Evolutionary conservation across 2,113 vertebrate species (phyloP), one percentile per base, ranked within the genome.

Genomic region (Callocephalon fimbriatum): DNA sequence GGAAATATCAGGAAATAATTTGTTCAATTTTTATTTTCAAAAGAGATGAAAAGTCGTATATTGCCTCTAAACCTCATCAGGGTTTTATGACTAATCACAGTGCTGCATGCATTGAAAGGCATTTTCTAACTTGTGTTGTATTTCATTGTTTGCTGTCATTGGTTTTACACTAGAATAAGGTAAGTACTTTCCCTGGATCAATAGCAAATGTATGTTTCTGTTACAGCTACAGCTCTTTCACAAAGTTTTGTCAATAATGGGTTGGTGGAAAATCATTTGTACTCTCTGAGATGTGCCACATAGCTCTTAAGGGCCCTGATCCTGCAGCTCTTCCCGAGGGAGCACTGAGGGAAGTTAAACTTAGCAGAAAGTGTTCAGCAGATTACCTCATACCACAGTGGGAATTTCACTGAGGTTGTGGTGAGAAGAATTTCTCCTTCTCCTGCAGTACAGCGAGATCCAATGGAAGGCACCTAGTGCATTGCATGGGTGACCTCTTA

Each of bases 131-230:
- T 98, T 99, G 98, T 99, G 98, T 99, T 99, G 98, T 99, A 99
- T 99, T 99, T 99, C 99, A 99, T 99, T 99, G 99, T 99, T 99
- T 99, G 99, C 99, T 99, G 98, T 99, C 99, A 99, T 97, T 99
- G 99, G 98, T 99, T 99, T 99, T 99, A 98, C 98, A 99, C 98
- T 99, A 99, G 99, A 98, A 99, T 99, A 98, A 99, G 99, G 99
- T 99, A 99, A 99, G 99, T 99, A 81, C 93, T 98, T 97, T 98
- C 88, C 82, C 81, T 97, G 73, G 95, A 91, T 88, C 53, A 19
- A 27, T 94, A 94, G 63, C 80, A 48, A 56, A 76, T 94, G 18
- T 53, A 37, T 62, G 31, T 95, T 87, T 65, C 63, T 91, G 25
- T 88, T 86, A 75, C n/a, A 90, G 72, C 68, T 85, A 58, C 21